Base-by-base conservation (phyloP, 2,797 vertebrate genomes). In the Oreonectes daqikongensis region DNA sequence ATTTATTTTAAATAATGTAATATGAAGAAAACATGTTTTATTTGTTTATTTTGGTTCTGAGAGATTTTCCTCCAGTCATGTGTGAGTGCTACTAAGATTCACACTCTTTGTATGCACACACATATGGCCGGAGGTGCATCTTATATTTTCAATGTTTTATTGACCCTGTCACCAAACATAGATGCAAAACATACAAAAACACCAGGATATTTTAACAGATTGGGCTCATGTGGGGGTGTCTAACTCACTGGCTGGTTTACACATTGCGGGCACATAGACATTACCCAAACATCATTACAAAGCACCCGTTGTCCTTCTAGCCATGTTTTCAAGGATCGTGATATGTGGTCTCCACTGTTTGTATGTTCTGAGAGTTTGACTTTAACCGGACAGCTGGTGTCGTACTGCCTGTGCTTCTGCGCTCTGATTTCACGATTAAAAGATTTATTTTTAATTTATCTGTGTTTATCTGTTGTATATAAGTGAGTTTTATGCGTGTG, bases 381-480 rank as follows among this genome's bases (percentile, higher is more conserved):
- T 35, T 35, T 57, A 69, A 61, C 72, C 57, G 72, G 69, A 30
- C 77, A 80, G 77, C 72, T 73, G 79, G 26, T 57, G 63, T 78
- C 42, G 65, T 72, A 77, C 61, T 55, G 71, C 67, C 72, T 59
- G 55, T 0, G 12, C 44, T 32, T 35, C 12, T 42, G 12, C 11
- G 12, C 12, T 12, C 10, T 15, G 12, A 44, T 75, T 74, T 82
- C 38, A 71, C 22, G 69, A 57, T n/a, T 61, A 57, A 64, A n/a
- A n/a, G n/a, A n/a, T n/a, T n/a, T n/a, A n/a, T n/a, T n/a, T n/a
- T n/a, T n/a, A n/a, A n/a, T n/a, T n/a, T n/a, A n/a, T n/a, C n/a
- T n/a, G n/a, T 67, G 65, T 72, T 65, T 60, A 46, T 55, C 64
- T 67, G 15, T 22, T 53, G 20, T n/a, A n/a, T n/a, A n/a, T n/a